Evolutionary conservation across 2,113 vertebrate species (phyloP), one percentile per base, ranked within the genome.

Genomic region (Ophthalmolycus amberensis): DNA sequence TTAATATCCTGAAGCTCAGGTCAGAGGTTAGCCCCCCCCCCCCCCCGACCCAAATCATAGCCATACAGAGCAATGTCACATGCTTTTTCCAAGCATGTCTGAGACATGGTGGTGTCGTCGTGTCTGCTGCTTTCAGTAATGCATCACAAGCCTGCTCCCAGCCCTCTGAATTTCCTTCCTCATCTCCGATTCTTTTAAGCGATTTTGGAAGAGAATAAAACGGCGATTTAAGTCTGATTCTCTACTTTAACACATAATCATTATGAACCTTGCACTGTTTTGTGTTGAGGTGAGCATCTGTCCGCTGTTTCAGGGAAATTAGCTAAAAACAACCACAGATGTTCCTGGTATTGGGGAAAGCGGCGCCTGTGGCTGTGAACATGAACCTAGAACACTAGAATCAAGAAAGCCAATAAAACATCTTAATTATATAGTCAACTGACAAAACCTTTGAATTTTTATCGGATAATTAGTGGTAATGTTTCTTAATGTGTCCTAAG

Each of bases 31-130:
- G 32, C 42, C 60, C 20, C 37, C n/a, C 60, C 20, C 34, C n/a
- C 16, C 16, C 10, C 48, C 11, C 54, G 50, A 62, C 34, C 27
- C 46, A 56, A 63, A 63, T 63, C 52, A n/a, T 4, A 29, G 50
- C 69, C 58, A 27, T 15, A 9, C 9, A 75, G 38, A 63, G 77
- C 14, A 18, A 42, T 48, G 14, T 74, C 77, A 73, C 69, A 75
- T 71, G 65, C 4, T 20, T 3, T 34, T 15, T 42, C 1, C 1
- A 6, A 14, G 4, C n/a, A 38, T 46, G 56, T 62, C 14, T 67
- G 64, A 44, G 29, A 67, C 65, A 29, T 18, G 40, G 25, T 27
- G 8, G 64, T 44, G 5, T 44, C 25, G 15, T 46, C 16, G 0
- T 29, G 12, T 34, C 14, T 22, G 15, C 37, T 29, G 54, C 5